Evolutionary conservation across 1,140 invertebrate species (phyloP), one percentile per base, ranked within the genome.

Genomic region (Mamestra configurata): DNA sequence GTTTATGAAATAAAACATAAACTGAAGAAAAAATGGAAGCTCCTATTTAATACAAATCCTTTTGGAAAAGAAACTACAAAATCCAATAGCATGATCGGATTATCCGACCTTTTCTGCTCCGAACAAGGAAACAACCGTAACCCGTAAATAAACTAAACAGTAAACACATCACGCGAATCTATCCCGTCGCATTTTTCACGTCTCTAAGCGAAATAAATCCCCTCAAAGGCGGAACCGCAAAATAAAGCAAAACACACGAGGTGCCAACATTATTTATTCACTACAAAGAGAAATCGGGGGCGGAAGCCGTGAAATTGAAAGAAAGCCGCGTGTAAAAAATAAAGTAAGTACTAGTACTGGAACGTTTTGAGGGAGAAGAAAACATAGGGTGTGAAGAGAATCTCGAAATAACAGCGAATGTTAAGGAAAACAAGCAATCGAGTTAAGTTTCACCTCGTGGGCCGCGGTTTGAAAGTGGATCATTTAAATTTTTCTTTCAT

Each of bases 251-350:
- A 77, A 84, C 40, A 78, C 79, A 76, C 49, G 88, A 93, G 89
- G 91, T 93, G 90, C 61, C 84, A 90, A 83, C 84, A 91, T 94
- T 84, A 92, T 91, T 93, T 93, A 93, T 93, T 92, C 92, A 92
- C 78, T 64, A 88, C 87, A 86, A 88, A 89, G 84, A 89, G 86
- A 88, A 82, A 68, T 82, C 79, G 79, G 82, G 79, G 84, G 80
- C 86, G 87, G 82, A 79, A 77, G 71, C 79, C 86, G 90, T 89
- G 90, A 91, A 92, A 92, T 90, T 89, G 90, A 92, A 92, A 89
- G 85, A 88, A 86, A 89, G 80, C 75, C 64, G 61, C 79, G 79
- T 80, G 82, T 86, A 80, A 86, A 87, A 85, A 88, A 83, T 79
- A 85, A 82, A 83, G 64, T 51, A 76, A 24, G 24, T 64, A 70